Evolutionary conservation across 2,113 vertebrate genomes (phyloP).

Genomic region (Tachysurus vachellii): DNA sequence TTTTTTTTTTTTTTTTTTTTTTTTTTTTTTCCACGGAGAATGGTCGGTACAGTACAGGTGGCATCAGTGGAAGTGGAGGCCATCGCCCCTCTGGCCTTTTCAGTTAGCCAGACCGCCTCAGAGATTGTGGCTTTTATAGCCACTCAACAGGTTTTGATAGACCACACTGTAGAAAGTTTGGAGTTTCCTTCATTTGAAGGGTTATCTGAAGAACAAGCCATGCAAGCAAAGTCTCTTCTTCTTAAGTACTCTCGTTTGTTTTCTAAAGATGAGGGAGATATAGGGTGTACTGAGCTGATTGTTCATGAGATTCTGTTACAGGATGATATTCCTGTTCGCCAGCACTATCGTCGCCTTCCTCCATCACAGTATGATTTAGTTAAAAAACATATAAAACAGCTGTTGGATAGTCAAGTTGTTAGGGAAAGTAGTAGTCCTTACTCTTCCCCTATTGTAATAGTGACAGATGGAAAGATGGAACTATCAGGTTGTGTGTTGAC

Average conservation of each 20-base stretch:
- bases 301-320: constrained; percentile 26
- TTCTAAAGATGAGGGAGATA: neutral
- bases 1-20: too few species aligned
- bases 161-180: too few species aligned
- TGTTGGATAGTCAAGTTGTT: constrained; percentile 24
- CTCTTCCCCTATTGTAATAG: constrained; percentile 24
- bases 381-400: constrained; percentile 27
- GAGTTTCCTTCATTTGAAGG: neutral
- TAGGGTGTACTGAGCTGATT: constrained; percentile 12
- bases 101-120: neutral
- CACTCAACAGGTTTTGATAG: neutral
- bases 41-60: neutral
- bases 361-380: constrained; percentile 29
- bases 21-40: neutral
- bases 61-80: too few species aligned
- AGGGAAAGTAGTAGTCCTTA: constrained; percentile 17
- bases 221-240: neutral
- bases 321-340: constrained; percentile 11
- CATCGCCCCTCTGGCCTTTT: too few species aligned
- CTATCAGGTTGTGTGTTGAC: neutral
- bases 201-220: neutral
- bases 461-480: constrained; percentile 14
- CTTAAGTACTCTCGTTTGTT: neutral
- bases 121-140: neutral
- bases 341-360: neutral